Conservation (phyloP, 2,888 invertebrate species). For the Pherbina coryleti region DNA sequence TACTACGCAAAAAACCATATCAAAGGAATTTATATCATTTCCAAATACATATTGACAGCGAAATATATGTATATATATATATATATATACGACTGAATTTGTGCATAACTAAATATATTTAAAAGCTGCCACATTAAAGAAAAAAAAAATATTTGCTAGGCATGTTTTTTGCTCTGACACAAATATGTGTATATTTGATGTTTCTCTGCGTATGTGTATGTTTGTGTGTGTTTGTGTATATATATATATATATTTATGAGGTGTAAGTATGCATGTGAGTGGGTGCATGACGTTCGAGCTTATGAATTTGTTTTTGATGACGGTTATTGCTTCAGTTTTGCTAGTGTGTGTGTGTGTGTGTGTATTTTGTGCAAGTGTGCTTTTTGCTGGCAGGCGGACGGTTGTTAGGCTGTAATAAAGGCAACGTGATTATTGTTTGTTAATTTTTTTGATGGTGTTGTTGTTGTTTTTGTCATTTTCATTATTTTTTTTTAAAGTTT, state of each 20-base stretch:
- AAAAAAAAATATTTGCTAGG: neutral
- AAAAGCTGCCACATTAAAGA: neutral
- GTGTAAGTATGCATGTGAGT: neutral
- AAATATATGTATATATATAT: too few relatives aligned
- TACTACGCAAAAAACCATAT: neutral
- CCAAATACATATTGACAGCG: too few relatives aligned
- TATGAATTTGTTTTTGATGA: too few relatives aligned
- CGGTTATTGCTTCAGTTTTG: too few relatives aligned
- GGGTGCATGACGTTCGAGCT: neutral
- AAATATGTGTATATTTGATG: too few relatives aligned
- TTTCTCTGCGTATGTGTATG: neutral
- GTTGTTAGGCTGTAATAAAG: too few relatives aligned
- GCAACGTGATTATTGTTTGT: too few relatives aligned
- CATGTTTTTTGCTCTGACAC: too few relatives aligned
- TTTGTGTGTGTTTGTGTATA: neutral
- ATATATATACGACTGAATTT: conserved; percentile 14
- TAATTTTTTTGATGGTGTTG: neutral
- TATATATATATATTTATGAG: neutral
- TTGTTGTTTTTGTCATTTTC: neutral
- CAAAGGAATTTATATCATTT: too few relatives aligned
- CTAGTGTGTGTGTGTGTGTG: neutral
- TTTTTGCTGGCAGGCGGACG: neutral
- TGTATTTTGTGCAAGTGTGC: neutral
- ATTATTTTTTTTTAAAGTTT: neutral
- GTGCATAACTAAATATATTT: conserved; percentile 36